Evolutionary conservation across 2,888 invertebrate genomes (phyloP), one percentile per base, ranked within the genome.

Genomic region (Caenorhabditis afra): DNA sequence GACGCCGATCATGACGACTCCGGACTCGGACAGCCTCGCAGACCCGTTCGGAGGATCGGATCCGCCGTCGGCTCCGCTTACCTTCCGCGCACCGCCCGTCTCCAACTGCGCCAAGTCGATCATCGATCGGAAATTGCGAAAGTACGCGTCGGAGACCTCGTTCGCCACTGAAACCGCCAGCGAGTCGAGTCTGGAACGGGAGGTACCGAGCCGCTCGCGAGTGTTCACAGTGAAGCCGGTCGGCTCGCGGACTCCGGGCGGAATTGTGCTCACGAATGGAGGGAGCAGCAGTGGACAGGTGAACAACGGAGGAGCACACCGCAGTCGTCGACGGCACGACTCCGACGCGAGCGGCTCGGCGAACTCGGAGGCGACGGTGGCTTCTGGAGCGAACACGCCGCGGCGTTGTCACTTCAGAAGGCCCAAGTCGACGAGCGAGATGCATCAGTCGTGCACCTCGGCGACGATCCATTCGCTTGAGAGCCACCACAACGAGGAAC

Each of bases 101-200:
- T 79, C 84, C 53, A 84, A 84, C 64, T 83, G 85, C 59, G 84
- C 85, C 49, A 84, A 83, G 67, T 81, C 83, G 3, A 86, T 86
- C 29, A 86, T 85, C 73, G 85, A 86, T 58, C 81, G 86, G 22
- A 85, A 87, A 37, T 73, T 89, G 66, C 75, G 87, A 14, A 89
- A 89, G 68, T 89, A 87, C 64, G 89, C 89, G 7, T 86, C 86
- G 23, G 89, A 89, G 64, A 89, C 89, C 16, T 83, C 84, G 8
- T 89, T 89, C 67, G 85, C 81, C 18, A 83, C 85, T 8, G 83
- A 84, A 52, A 86, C 86, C 1, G 87, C 85, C 16, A 77, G 77
- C 22, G 85, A 83, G 29, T 77, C 77, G 47, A 79, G 79, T 70
- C 68, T 85, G 37, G 81, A 83, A 41, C 61, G 84, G 29, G 81